Base-by-base conservation (phyloP, 2,797 vertebrate species). In the Neosilurus hyrtlii region DNA sequence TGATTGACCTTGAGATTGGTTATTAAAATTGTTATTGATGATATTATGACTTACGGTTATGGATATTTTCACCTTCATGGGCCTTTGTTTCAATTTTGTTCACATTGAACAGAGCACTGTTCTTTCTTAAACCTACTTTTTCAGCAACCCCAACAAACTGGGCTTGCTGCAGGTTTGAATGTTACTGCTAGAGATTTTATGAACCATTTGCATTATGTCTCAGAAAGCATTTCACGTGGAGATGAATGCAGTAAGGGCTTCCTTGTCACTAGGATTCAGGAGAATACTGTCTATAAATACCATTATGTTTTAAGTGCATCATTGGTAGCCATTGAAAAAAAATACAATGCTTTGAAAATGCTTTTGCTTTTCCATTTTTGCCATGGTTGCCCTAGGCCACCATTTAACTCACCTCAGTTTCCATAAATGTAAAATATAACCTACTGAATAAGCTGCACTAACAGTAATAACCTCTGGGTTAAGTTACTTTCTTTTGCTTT, bases 1-100 rank as follows among this genome's bases (percentile, higher is more conserved):
- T 88, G 85, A 57, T 54, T 0, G 52, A 73, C 83, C 49, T 78
- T 85, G 30, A 30, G 30, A 30, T 30, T 61, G 79, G 14, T 57
- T 85, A 83, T 87, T 79, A 85, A 72, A 68, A 73, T 56, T 66
- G 35, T 73, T 86, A 65, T 87, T 88, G 67, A 84, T 79, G 54
- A 80, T 49, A 15, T n/a, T 75, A 57, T 61, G 2, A 61, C 0
- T 9, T 49, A 78, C 51, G 59, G 16, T 61, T 76, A 15, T n/a
- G 35, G 12, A 12, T 37, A 9, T 22, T 61, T 37, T 59, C 18
- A 2, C 4, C 2, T 61, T 9, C 35, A 7, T 35, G 9, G 51
- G 49, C 0, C n/a, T 74, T 16, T 74, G 15, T 54, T 72, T 72
- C 26, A 57, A 4, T 61, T 37, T 74, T 76, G 8, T 24, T 76